phyloP scores from a whole-genome alignment of 2,113 vertebrate species.

The Phaethornis superciliosus region DNA sequence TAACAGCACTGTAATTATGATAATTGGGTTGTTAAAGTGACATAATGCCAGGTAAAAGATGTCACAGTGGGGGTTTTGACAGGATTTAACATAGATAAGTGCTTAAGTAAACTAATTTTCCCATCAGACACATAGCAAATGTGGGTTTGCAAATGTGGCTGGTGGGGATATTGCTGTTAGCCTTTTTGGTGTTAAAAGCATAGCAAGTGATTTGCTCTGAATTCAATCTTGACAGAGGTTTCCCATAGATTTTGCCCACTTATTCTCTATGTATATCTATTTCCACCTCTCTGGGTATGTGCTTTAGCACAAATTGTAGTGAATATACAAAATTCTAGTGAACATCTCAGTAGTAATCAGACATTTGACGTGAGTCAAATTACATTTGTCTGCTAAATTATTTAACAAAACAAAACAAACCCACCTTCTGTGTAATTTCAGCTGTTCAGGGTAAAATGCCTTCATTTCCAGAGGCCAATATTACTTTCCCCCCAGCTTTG shows the following conservation, averaged over 20 bases:
- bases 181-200: not conserved
- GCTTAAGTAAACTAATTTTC: constrained; percentile 26
- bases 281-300: not conserved
- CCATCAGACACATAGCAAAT: not conserved
- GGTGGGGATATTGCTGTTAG: not conserved
- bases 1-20: constrained; percentile 50
- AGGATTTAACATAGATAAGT: constrained; percentile 23
- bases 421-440: not conserved
- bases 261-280: not conserved
- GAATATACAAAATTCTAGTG: not conserved
- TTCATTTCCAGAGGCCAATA: not conserved
- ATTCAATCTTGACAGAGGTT: not conserved
- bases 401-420: not conserved
- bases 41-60: constrained; percentile 40
- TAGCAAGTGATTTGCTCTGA: not conserved
- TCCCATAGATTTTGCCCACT: not conserved
- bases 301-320: not conserved
- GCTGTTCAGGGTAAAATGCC: not conserved
- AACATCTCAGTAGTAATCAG: not conserved
- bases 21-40: constrained; percentile 64
- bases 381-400: not conserved
- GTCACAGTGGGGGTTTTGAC: constrained; percentile 50
- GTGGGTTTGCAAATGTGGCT: not conserved
- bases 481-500: not conserved
- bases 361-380: not conserved